Evolutionary conservation across 2,888 invertebrate genomes (phyloP).

Genomic region (Octodonta nipae): DNA sequence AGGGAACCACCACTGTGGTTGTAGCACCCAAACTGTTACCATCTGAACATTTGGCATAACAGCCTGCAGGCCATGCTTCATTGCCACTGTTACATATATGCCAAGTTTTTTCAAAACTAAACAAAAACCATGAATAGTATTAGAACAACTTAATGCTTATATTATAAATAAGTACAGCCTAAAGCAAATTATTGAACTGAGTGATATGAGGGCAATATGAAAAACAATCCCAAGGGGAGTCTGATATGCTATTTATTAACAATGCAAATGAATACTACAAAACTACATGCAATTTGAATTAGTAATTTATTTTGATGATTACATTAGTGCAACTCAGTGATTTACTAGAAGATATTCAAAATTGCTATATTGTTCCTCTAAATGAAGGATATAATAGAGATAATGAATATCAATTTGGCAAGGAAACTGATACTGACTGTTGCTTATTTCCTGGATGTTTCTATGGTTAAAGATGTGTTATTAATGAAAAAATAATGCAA

Average conservation of each 20-base stretch:
- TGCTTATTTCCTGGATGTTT: too few relatives aligned
- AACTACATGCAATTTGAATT: too few relatives aligned
- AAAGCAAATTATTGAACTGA: background rate
- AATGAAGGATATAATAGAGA: too few relatives aligned
- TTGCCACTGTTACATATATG: constrained; percentile 75
- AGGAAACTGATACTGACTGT: too few relatives aligned
- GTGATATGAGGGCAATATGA: background rate
- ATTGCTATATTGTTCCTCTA: too few relatives aligned
- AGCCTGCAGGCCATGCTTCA: constrained; percentile 76
- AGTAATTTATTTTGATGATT: too few relatives aligned
- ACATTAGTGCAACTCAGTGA: too few relatives aligned
- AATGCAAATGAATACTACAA: background rate
- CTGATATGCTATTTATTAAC: background rate
- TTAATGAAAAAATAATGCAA: too few relatives aligned
- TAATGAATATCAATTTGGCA: too few relatives aligned
- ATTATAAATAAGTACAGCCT: background rate
- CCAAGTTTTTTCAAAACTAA: constrained; percentile 77
- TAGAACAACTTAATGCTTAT: background rate
- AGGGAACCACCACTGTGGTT: constrained; percentile 48
- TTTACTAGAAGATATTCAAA: too few relatives aligned
- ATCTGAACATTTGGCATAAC: constrained; percentile 56
- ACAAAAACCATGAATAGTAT: constrained; percentile 9
- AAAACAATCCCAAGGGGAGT: background rate
- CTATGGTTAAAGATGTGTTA: too few relatives aligned
- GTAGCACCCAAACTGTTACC: constrained; percentile 48